These are phyloP conservation scores for Habroteleia sp. DNA, from an alignment of 2,888 invertebrate species.

Conservation along the genomic window DNA sequence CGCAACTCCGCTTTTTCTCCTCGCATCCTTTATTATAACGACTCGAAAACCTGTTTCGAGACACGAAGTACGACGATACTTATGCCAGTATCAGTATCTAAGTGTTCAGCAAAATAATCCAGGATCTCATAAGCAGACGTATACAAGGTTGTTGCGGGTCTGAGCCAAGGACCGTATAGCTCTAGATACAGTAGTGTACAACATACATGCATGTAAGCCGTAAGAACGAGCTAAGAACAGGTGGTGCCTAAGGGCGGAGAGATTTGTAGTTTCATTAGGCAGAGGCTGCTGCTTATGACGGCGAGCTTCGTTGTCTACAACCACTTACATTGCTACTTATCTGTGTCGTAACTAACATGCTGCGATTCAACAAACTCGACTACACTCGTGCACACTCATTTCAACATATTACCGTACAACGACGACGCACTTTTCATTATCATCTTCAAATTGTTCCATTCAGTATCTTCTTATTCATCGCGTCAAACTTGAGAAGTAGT, in stretches of 20 bases:
- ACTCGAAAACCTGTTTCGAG: conserved; percentile 51
- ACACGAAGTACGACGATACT: conserved; percentile 54
- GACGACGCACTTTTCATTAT: conserved; percentile 32
- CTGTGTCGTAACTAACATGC: conserved; percentile 68
- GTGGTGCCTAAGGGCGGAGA: conserved; percentile 79
- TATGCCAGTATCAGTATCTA: conserved; percentile 59
- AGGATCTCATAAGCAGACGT: conserved; percentile 73
- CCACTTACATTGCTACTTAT: conserved; percentile 81
- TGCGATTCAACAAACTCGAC: conserved; percentile 56
- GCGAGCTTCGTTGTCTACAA: conserved; percentile 78
- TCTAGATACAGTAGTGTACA: conserved; percentile 59
- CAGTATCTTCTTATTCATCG: not conserved
- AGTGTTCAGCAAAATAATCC: conserved; percentile 73
- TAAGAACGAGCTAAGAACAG: conserved; percentile 75
- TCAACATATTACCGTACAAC: conserved; percentile 50
- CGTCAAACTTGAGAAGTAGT: too few relatives aligned
- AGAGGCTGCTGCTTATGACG: conserved; percentile 80
- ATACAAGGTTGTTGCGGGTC: conserved; percentile 73
- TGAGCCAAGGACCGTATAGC: conserved; percentile 66
- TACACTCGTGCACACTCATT: conserved; percentile 29
- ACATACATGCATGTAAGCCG: conserved; percentile 62
- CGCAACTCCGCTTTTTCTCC: conserved; percentile 41
- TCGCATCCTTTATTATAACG: conserved; percentile 54
- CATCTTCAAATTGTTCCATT: conserved; percentile 36
- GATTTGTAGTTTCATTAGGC: conserved; percentile 82